Evolutionary conservation across 2,888 invertebrate genomes (phyloP).

Genomic region (Drosophila cognata): DNA sequence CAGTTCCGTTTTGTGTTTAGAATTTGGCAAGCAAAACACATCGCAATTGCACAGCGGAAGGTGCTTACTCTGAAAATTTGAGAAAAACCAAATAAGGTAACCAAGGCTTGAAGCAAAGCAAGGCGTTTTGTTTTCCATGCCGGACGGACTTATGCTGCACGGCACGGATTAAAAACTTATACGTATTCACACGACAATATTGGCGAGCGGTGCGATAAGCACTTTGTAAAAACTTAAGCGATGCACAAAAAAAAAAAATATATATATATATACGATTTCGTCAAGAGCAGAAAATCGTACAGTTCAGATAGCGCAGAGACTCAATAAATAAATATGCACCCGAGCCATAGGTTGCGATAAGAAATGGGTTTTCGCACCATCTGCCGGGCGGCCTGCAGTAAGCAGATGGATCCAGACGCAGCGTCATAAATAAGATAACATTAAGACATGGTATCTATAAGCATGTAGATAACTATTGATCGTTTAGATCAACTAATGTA

Average conservation of each 20-base stretch:
- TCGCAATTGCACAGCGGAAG: constrained; percentile 25
- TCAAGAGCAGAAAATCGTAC: too few relatives aligned
- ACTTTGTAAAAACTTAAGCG: constrained; percentile 43
- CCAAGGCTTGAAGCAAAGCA: constrained; percentile 37
- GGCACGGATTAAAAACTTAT: constrained; percentile 73
- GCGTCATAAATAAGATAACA: too few relatives aligned
- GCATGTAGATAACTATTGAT: too few relatives aligned
- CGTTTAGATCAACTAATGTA: too few relatives aligned
- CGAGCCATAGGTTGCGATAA: too few relatives aligned
- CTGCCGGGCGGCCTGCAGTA: too few relatives aligned
- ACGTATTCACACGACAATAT: constrained; percentile 72
- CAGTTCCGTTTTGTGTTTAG: constrained; percentile 62
- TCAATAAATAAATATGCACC: too few relatives aligned
- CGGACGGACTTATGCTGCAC: constrained; percentile 27
- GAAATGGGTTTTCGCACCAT: too few relatives aligned
- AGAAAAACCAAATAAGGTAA: constrained; percentile 45
- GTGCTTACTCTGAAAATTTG: constrained; percentile 34
- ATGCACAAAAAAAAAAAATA: not conserved
- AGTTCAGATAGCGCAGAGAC: too few relatives aligned
- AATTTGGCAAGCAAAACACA: constrained; percentile 70
- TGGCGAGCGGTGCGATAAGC: constrained; percentile 54
- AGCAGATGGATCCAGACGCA: too few relatives aligned
- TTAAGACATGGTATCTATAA: too few relatives aligned
- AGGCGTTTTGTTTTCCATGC: constrained; percentile 40
- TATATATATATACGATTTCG: too few relatives aligned